phyloP scores from a whole-genome alignment of 2,888 invertebrate genomes.

The Apotomis betuletana region DNA sequence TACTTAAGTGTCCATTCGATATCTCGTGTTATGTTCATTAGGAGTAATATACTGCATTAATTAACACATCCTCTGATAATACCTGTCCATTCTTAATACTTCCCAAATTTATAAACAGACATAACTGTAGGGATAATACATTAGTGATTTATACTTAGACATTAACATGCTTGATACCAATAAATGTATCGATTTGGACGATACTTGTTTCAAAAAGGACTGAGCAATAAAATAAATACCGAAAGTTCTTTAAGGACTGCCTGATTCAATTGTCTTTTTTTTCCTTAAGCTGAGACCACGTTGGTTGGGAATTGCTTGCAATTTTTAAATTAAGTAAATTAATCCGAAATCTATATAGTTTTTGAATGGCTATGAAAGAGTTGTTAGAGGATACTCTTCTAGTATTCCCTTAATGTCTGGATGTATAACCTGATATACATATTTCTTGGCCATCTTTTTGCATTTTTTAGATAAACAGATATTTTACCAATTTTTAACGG shows the following conservation, averaged over 20 bases:
- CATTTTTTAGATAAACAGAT: too few relatives aligned
- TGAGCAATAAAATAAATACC: conserved; percentile 65
- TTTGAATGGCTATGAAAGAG: too few relatives aligned
- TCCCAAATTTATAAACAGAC: conserved; percentile 69
- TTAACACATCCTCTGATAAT: conserved; percentile 44
- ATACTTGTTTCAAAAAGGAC: conserved; percentile 70
- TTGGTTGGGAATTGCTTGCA: not conserved
- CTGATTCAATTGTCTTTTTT: conserved; percentile 33
- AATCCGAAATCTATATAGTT: too few relatives aligned
- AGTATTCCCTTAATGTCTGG: too few relatives aligned
- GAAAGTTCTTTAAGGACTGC: conserved; percentile 57
- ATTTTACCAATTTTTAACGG: too few relatives aligned
- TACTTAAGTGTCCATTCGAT: conserved; percentile 34
- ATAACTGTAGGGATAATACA: conserved; percentile 71
- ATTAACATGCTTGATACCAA: conserved; percentile 67
- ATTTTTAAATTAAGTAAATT: not conserved
- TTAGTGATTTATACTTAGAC: conserved; percentile 77
- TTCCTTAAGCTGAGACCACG: not conserved
- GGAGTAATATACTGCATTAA: conserved; percentile 39
- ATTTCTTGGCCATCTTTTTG: too few relatives aligned
- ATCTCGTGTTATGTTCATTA: conserved; percentile 43
- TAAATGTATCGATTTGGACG: conserved; percentile 71
- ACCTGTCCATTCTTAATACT: conserved; percentile 65
- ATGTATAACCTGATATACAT: too few relatives aligned
- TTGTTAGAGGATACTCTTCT: too few relatives aligned